Evolutionary conservation across 1,140 invertebrate genomes (phyloP), one percentile per base, ranked within the genome.

Genomic region (Drosophila elegans): DNA sequence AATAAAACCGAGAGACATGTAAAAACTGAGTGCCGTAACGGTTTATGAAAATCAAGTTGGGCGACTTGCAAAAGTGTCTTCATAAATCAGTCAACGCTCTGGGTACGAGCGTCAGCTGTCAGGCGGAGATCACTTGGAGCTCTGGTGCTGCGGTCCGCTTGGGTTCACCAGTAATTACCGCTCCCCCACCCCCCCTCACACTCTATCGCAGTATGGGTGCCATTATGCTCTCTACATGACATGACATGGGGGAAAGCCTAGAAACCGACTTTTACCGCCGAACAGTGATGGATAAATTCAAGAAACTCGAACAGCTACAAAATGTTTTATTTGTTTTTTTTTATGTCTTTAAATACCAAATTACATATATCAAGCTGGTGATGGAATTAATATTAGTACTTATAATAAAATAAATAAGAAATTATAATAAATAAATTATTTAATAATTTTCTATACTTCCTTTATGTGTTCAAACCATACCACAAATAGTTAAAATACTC

Each of bases 61-160:
- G 71, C 71, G 71, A 74, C 71, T 74, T 74, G 71, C 71, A 74
- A 74, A 74, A 74, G 71, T 74, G 71, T 74, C 71, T 74, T 74
- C 71, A 74, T 74, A 74, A 74, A 74, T 74, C 71, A 74, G 71
- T 74, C 71, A 74, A 68, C 63, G 71, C 63, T 68, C 55, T 54
- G 38, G 62, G 64, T 60, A 51, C 51, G 64, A 72, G 61, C 71
- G 66, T 74, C 71, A 74, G 71, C 71, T 68, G 63, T 74, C 63
- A 68, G 45, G 53, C 69, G 67, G 60, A 71, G 67, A 71, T 71
- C 67, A 68, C 64, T 61, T 61, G 29, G 56, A 52, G 63, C 36
- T 57, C 34, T 39, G 51, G 34, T 25, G 63, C 49, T 49, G 53
- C 49, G 67, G 67, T 56, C 55, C 67, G 67, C 60, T 71, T 71